A percentile compares a stretch with the other conserved stretches of the same genome.
These are phyloP conservation scores for Delia radicum DNA, from an alignment of 1,140 invertebrate genomes.

Conservation along the genomic window DNA sequence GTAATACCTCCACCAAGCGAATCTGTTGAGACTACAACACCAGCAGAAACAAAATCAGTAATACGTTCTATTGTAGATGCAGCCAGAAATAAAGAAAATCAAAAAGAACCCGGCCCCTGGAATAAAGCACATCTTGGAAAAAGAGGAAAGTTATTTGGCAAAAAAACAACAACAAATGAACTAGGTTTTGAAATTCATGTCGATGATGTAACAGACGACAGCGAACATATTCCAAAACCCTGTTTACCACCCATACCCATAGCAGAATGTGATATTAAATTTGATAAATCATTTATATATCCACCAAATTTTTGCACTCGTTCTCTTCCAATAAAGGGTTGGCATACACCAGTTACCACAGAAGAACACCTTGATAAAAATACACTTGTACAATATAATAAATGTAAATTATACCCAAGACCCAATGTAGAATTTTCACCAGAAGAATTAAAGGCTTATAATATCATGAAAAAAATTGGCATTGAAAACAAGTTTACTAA, in stretches of 20 bases:
- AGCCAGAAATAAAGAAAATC: constrained; percentile 59
- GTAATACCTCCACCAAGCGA: background rate
- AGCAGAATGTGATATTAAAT: constrained; percentile 38
- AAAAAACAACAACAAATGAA: constrained; percentile 27
- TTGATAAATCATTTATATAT: constrained; percentile 36
- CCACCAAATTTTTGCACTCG: constrained; percentile 37
- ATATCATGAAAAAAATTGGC: constrained; percentile 29
- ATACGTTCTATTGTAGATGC: constrained; percentile 60
- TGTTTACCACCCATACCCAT: constrained; percentile 28
- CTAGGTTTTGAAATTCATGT: constrained; percentile 46
- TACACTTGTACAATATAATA: constrained; percentile 43
- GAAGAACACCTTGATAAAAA: constrained; percentile 37
- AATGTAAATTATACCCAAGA: constrained; percentile 44
- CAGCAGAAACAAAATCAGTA: constrained; percentile 28
- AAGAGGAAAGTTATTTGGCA: constrained; percentile 42
- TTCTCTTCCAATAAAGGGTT: constrained; percentile 35
- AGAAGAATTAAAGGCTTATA: constrained; percentile 45
- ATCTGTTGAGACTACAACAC: background rate
- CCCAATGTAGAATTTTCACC: constrained; percentile 43
- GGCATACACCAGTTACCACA: constrained; percentile 45
- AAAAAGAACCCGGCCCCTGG: constrained; percentile 67
- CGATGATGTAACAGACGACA: constrained; percentile 45
- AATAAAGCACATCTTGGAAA: constrained; percentile 54
- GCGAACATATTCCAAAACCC: constrained; percentile 36
- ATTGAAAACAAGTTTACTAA: constrained; percentile 36